Conservation (phyloP, 2,797 vertebrate genomes). For the Myoxocephalus aenaeus region DNA sequence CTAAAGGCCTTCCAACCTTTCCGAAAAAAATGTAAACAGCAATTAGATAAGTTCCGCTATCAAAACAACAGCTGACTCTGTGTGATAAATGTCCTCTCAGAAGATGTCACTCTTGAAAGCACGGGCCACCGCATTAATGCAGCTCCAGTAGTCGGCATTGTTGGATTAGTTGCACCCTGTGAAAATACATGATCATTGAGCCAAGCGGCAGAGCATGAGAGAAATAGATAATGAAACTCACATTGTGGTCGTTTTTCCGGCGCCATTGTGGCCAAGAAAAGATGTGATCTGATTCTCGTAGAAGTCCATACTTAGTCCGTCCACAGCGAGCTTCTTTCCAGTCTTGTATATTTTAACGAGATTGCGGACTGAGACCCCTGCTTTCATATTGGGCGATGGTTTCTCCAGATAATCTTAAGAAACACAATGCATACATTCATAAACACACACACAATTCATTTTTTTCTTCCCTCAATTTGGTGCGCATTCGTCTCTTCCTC, state of each 20-base stretch:
- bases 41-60: slow-evolving; percentile 67
- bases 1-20: slow-evolving; percentile 51
- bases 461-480: background rate
- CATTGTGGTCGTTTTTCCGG: slow-evolving; percentile 95
- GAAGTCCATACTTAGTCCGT: slow-evolving; percentile 95
- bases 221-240: slow-evolving; percentile 76
- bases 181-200: slow-evolving; percentile 39
- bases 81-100: slow-evolving; percentile 63
- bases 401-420: slow-evolving; percentile 91
- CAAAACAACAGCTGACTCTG: slow-evolving; percentile 47
- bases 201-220: slow-evolving; percentile 20
- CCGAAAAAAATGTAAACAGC: slow-evolving; percentile 29
- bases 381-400: slow-evolving; percentile 85
- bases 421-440: background rate
- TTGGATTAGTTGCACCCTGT: slow-evolving; percentile 48
- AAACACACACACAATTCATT: background rate
- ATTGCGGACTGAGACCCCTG: slow-evolving; percentile 93
- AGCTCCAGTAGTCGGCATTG: slow-evolving; percentile 36
- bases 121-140: slow-evolving; percentile 51
- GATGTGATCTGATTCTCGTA: slow-evolving; percentile 98
- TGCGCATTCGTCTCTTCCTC: background rate
- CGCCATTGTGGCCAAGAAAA: slow-evolving; percentile 97
- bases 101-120: slow-evolving; percentile 51
- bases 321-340: slow-evolving; percentile 95
- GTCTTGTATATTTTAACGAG: slow-evolving; percentile 96